phyloP scores from a whole-genome alignment of 2,888 invertebrate species.

The Saturnia japonica region DNA sequence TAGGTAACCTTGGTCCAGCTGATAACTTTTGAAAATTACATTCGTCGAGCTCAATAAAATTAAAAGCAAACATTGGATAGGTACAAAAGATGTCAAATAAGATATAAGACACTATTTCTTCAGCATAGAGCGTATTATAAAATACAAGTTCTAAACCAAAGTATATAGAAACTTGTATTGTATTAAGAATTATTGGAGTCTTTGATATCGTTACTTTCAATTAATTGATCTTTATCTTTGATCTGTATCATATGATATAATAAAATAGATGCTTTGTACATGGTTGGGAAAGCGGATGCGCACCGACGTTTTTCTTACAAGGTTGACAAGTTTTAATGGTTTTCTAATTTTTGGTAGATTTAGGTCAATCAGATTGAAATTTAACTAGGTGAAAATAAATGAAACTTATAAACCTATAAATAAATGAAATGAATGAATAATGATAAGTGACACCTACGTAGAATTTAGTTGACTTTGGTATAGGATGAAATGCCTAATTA shows the following conservation, averaged over 20 bases:
- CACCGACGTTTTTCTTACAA: no score
- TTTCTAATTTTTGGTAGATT: no score
- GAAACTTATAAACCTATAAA: no score
- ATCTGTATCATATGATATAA: conserved; percentile 2
- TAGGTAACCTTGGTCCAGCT: neutral
- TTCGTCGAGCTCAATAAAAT: neutral
- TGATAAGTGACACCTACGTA: no score
- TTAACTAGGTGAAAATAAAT: no score
- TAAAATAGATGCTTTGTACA: neutral
- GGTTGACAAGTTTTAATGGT: no score
- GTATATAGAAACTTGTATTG: neutral
- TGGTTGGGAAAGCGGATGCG: no score
- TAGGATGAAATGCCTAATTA: no score
- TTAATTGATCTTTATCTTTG: conserved; percentile 5
- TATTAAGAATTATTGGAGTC: neutral
- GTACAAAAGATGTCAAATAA: neutral
- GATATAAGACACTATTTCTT: neutral
- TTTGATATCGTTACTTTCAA: neutral
- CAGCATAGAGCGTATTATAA: neutral
- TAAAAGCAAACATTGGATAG: neutral
- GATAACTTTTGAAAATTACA: neutral
- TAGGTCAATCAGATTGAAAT: no score
- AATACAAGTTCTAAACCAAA: conserved; percentile 1
- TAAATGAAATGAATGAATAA: no score
- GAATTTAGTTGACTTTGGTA: no score